These are phyloP conservation scores for Poeciliopsis gracilis DNA, from an alignment of 2,797 vertebrate species.

Conservation along the genomic window DNA sequence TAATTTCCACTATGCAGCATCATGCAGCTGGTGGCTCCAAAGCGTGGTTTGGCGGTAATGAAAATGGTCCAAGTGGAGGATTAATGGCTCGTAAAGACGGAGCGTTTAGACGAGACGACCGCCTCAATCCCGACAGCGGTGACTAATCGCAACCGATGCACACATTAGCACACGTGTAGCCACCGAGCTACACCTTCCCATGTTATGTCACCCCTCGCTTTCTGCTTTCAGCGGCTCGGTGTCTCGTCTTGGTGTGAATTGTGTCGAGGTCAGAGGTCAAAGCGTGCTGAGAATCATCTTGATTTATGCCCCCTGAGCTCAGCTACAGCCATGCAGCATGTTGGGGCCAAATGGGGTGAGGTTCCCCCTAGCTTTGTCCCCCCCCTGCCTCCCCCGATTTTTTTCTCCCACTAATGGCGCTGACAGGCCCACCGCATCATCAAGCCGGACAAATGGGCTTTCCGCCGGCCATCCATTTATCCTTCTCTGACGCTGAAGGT, in stretches of 20 bases:
- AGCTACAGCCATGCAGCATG: constrained; percentile 24
- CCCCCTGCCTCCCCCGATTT: constrained; percentile 6
- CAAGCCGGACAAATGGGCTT: constrained; percentile 91
- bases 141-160: constrained; percentile 87
- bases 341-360: constrained; percentile 74
- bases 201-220: constrained; percentile 36
- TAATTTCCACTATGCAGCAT: constrained; percentile 95
- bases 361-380: constrained; percentile 73
- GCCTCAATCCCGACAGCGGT: constrained; percentile 92
- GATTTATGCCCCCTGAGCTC: constrained; percentile 89
- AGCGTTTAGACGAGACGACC: constrained; percentile 97
- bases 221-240: neutral
- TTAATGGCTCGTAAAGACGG: constrained; percentile 99
- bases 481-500: constrained; percentile 89
- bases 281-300: constrained; percentile 97
- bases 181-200: constrained; percentile 8
- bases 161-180: constrained; percentile 21
- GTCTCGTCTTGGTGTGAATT: constrained; percentile 88
- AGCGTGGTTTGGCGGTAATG: constrained; percentile 96
- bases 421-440: constrained; percentile 89
- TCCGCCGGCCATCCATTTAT: constrained; percentile 88
- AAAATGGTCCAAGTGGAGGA: constrained; percentile 98
- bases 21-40: constrained; percentile 95
- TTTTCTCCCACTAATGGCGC: constrained; percentile 83
- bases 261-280: constrained; percentile 95